Evolutionary conservation across 1,140 invertebrate genomes (phyloP).

Genomic region (Leptonema lineaticorne): DNA sequence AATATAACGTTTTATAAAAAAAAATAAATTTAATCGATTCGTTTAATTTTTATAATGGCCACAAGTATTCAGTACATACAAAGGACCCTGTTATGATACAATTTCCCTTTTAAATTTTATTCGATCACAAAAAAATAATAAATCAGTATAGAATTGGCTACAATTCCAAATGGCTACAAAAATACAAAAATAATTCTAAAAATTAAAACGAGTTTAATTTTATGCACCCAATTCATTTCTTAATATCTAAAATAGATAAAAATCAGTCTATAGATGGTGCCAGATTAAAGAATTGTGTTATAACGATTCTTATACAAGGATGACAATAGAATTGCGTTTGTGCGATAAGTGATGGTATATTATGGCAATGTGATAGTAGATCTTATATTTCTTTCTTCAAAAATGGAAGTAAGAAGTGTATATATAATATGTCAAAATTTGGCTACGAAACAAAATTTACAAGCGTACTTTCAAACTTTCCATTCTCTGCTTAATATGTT

Average conservation of each 20-base stretch:
- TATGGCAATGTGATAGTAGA: slow-evolving; percentile 3
- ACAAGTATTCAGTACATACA: no score
- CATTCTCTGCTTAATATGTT: slow-evolving; percentile 69
- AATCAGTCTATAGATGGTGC: slow-evolving; percentile 18
- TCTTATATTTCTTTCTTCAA: no score
- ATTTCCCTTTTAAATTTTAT: no score
- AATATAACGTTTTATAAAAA: no score
- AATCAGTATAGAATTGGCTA: background rate
- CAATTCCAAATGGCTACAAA: background rate
- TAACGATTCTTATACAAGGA: background rate
- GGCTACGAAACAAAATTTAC: slow-evolving; percentile 43
- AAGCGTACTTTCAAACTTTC: slow-evolving; percentile 70
- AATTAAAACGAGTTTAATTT: background rate
- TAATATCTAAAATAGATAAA: slow-evolving; percentile 5
- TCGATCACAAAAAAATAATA: background rate
- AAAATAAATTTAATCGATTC: no score
- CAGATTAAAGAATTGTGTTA: background rate
- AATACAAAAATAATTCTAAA: background rate
- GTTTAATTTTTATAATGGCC: no score
- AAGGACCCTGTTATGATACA: no score
- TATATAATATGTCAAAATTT: background rate
- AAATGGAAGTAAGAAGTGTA: no score
- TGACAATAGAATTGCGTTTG: background rate
- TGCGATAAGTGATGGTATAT: background rate
- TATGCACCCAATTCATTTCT: background rate